phyloP scores from a whole-genome alignment of 2,113 vertebrate species.

The Cervus canadensis region DNA sequence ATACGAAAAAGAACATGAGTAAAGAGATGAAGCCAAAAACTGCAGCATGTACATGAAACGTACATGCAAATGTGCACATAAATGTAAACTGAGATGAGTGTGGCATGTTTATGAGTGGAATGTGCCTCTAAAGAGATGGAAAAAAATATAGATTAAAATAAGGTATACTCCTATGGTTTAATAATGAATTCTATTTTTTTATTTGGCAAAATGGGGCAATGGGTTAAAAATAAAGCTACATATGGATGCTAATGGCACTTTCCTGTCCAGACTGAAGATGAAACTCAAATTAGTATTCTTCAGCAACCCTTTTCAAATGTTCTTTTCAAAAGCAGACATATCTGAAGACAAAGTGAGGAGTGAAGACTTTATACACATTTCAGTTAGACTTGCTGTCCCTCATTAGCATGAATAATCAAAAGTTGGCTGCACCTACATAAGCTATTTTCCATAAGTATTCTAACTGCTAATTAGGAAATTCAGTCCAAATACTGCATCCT shows the following conservation, averaged over 20 bases:
- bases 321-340: not conserved
- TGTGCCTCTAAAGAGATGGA: not conserved
- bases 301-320: not conserved
- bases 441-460: not conserved
- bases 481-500: not conserved
- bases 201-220: not conserved
- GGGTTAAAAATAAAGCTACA: slow-evolving; percentile 24
- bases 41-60: not conserved
- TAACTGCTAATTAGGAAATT: slow-evolving; percentile 3
- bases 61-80: not conserved
- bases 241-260: not conserved
- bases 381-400: not conserved
- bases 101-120: not conserved
- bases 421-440: not conserved
- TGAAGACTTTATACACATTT: not conserved
- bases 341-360: not conserved
- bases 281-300: not conserved
- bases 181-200: not conserved
- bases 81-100: not conserved
- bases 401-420: slow-evolving; percentile 19
- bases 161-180: not conserved
- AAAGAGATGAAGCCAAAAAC: not conserved
- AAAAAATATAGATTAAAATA: not conserved
- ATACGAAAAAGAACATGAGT: not conserved
- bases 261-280: not conserved